These are phyloP conservation scores for Astreopora myriophthalma DNA, from an alignment of 64 coral and sea anemone genomes.

Conservation along the genomic window DNA sequence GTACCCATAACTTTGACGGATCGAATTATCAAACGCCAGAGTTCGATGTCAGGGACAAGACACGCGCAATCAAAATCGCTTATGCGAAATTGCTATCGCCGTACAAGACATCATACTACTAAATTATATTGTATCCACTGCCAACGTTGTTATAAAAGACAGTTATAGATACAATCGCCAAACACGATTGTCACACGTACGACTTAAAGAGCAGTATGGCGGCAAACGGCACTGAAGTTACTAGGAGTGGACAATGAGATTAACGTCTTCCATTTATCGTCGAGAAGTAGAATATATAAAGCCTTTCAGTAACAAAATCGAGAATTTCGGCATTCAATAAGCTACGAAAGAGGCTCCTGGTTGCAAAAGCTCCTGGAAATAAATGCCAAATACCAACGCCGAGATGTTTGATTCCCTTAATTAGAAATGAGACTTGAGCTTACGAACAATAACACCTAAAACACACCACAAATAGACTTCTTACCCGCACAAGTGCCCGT, in stretches of 20 bases:
- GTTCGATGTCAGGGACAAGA: not conserved
- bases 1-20: not conserved
- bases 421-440: not conserved
- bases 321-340: not conserved
- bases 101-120: not conserved
- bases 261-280: not conserved
- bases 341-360: not conserved
- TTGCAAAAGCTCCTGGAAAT: not conserved
- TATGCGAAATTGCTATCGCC: too few relatives aligned
- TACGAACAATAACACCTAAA: not conserved
- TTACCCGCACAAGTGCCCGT: not conserved
- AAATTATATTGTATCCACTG: not conserved
- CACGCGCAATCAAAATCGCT: not conserved
- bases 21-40: not conserved
- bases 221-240: not conserved
- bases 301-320: not conserved
- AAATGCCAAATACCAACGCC: conserved; percentile 1
- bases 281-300: not conserved
- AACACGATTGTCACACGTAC: conserved; percentile 15
- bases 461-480: not conserved
- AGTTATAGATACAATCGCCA: not conserved
- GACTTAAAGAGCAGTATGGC: not conserved
- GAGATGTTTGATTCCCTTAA: not conserved
- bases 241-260: not conserved
- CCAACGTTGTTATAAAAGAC: not conserved